Conservation (phyloP, 2,113 vertebrate species). For the Chaetorhynchus papuensis region DNA sequence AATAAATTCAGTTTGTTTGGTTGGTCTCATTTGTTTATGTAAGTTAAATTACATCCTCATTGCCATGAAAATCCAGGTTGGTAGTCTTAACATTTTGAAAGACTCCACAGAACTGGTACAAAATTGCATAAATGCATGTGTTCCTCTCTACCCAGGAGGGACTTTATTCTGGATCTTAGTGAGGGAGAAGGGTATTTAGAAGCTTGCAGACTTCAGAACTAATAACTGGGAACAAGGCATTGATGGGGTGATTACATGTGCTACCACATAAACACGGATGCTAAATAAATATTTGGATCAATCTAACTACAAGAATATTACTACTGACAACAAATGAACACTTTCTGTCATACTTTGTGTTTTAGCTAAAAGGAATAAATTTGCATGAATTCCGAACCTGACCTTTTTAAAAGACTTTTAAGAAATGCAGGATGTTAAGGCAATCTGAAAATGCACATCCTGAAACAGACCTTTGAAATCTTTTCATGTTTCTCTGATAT, state of each 20-base stretch:
- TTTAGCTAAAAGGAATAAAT: not conserved
- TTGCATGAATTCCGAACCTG: not conserved
- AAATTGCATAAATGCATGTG: not conserved
- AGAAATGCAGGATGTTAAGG: not conserved
- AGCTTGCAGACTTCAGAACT: not conserved
- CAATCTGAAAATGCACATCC: not conserved
- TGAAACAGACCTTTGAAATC: not conserved
- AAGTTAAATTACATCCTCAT: not conserved
- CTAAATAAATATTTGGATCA: not conserved
- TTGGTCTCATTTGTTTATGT: not conserved
- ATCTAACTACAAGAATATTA: not conserved
- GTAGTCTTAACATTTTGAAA: not conserved
- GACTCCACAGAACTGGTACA: not conserved
- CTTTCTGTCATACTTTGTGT: not conserved
- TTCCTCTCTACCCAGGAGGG: not conserved
- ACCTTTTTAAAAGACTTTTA: constrained; percentile 11
- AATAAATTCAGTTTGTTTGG: not conserved
- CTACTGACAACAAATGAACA: not conserved
- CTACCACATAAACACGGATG: not conserved
- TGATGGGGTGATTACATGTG: not conserved
- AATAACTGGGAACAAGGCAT: not conserved
- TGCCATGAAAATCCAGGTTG: not conserved
- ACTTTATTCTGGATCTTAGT: not conserved
- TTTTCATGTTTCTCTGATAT: not conserved
- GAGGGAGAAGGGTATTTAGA: not conserved